Evolutionary conservation across 2,797 vertebrate genomes (phyloP), one percentile per base, ranked within the genome.

Genomic region (Gallinago nigripennis): DNA sequence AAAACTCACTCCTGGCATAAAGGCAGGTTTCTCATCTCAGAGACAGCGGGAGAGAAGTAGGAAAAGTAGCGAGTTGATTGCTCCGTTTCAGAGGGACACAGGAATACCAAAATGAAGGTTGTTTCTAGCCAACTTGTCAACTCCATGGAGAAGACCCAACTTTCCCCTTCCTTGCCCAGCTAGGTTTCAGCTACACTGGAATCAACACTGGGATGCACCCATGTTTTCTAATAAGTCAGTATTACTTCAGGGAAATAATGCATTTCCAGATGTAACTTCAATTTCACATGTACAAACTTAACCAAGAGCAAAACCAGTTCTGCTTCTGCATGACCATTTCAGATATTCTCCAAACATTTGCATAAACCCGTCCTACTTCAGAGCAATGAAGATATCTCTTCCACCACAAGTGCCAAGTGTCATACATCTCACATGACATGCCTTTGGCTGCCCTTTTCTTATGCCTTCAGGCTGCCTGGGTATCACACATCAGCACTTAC

Each of bases 221-320:
- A 1, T 1, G 6, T 21, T n/a, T 65, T 33, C 63, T 12, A 33
- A 5, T 2, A 41, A 37, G 35, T 9, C 78, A 53, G 0, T 3
- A 31, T 27, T 31, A 17, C 65, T n/a, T 53, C 71, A 53, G 11
- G 31, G 51, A 56, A 88, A 54, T 18, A 16, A 66, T 1, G 2
- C 6, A 3, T 21, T 78, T 83, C 56, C 51, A 58, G 51, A 30
- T 23, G 8, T 8, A 46, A 46, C 54, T 69, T 54, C 24, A 23
- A 5, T 41, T 66, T 63, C 70, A 48, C 8, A 12, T 3, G 11
- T 12, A 31, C 17, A 21, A 50, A 71, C 35, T 33, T 43, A 28
- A 86, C 27, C 20, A 31, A 6, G 13, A 35, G 10, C 35, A 77
- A 83, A 88, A 83, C 1, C 60, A n/a, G 46, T n/a, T 86, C 66